phyloP scores from a whole-genome alignment of 1,140 invertebrate genomes.

The Drosophila tristis region DNA sequence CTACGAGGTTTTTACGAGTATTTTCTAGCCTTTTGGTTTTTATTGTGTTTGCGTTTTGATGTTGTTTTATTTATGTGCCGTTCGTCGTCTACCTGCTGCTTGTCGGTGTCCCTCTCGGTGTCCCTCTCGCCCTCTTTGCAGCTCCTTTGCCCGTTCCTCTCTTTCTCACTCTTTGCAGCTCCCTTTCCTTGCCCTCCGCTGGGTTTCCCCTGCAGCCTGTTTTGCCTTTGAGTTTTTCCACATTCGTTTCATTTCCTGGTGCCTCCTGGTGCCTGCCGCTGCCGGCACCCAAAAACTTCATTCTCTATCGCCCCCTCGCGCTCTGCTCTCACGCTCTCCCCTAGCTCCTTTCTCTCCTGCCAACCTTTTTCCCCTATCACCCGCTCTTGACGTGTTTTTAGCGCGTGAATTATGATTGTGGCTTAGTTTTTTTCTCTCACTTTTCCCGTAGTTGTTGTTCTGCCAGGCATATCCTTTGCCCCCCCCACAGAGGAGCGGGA shows the following conservation, averaged over 20 bases:
- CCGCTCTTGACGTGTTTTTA: constrained; percentile 38
- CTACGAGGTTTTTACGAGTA: constrained; percentile 52
- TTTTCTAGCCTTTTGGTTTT: constrained; percentile 58
- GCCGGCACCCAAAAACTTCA: constrained; percentile 42
- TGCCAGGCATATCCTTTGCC: background rate
- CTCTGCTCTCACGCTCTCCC: background rate
- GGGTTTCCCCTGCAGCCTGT: constrained; percentile 10
- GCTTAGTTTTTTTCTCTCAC: constrained; percentile 64
- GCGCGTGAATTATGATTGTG: constrained; percentile 80
- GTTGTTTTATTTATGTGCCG: constrained; percentile 65
- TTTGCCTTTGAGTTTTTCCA: constrained; percentile 74
- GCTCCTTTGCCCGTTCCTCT: no score
- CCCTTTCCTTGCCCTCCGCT: background rate
- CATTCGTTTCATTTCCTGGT: constrained; percentile 71
- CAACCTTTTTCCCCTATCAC: background rate
- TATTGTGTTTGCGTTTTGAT: constrained; percentile 47
- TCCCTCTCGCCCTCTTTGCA: background rate
- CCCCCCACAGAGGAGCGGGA: background rate
- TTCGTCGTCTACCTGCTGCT: constrained; percentile 48
- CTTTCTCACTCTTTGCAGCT: background rate
- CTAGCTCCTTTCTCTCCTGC: constrained; percentile 3
- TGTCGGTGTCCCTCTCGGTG: background rate
- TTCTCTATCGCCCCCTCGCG: background rate
- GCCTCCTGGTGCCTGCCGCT: constrained; percentile 29
- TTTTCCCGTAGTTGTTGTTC: constrained; percentile 44